Evolutionary conservation across 2,888 invertebrate genomes (phyloP), one percentile per base, ranked within the genome.

Genomic region (Tubulanus polymorphus): DNA sequence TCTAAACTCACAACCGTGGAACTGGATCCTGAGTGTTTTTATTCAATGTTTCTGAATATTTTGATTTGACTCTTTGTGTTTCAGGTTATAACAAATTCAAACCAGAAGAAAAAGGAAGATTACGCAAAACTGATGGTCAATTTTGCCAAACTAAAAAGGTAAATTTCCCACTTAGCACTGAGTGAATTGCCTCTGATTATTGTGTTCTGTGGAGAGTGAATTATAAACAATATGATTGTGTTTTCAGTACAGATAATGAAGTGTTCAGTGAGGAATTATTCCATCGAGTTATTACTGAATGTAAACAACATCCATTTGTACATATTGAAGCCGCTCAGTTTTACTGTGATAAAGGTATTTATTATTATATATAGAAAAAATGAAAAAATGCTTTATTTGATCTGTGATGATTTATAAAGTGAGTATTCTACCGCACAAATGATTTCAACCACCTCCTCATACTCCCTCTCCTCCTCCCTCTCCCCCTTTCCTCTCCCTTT

Each of bases 261-360:
- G 67, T 65, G 27, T 70, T 69, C 55, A 69, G 70, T 5, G 57
- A 60, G 23, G 59, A 61, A n/a, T 41, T 73, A 54, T 62, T 69
- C 50, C 64, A 63, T 30, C 64, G 64, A 51, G 71, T 68, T 10
- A 57, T 70, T 10, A 58, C 56, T 1, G 62, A 62, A 37, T 57
- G 62, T 10, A 57, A 65, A 15, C 63, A 53, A 29, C 66, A 65
- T 60, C 63, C 72, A 10, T 60, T 72, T 27, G 68, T 71, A 12
- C 69, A 73, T 54, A 59, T 72, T 18, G 68, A 66, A 23, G 64
- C 65, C 49, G 72, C 73, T 18, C 66, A 73, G 59, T 66, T 71
- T 54, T 70, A 72, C 47, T 48, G 68, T 1, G 64, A 67, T 45
- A 62, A 64, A 63, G 71, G 71, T 72, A 56, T 48, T 54, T 54